Evolutionary conservation across 92 coral and sea anemone genomes (phyloP), one percentile per base, ranked within the genome.

Genomic region (Porites evermanni): DNA sequence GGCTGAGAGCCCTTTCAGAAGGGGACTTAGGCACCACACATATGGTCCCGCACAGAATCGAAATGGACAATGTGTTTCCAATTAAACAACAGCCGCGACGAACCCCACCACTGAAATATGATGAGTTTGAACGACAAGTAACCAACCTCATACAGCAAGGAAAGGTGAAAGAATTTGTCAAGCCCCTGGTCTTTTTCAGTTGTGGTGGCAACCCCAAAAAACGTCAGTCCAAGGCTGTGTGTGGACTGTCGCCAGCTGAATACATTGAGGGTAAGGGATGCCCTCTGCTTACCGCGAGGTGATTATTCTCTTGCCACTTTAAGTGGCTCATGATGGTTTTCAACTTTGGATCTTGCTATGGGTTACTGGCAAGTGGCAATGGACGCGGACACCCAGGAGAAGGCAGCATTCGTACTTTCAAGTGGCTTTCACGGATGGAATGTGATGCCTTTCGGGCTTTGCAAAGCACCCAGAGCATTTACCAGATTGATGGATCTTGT

Each of bases 221-320:
- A 88, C 70, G 91, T 77, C 2, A 81, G 82, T 16, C 75, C 73
- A 58, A 75, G 91, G 51, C 70, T 88, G 71, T 85, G 89, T 58
- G 82, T 83, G 7, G 81, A 84, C 20, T 89, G 77, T 38, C 81
- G 89, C 29, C 79, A 77, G 74, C 72, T 89, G 18, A 89, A 89
- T 73, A 80, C 81, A 9, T 82, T 53, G 11, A 78, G 86, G 11
- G 92, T 89, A 63, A 77, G 75, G 66, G 84, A 89, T 89, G 92
- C 92, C 47, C 65, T 60, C 29, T 88, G 89, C n/a, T 74, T 89
- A 53, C 92, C 86, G 47, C 58, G 77, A 3, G 74, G 73, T 17
- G 87, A 73, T 61, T 87, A 86, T 52, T 64, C 79, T 9, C 83
- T 90, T 19, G 83, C 86, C 24, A 70, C 92, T 18, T 54, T 89